phyloP scores from a whole-genome alignment of 2,797 vertebrate genomes.

The Gallinago stenura region DNA sequence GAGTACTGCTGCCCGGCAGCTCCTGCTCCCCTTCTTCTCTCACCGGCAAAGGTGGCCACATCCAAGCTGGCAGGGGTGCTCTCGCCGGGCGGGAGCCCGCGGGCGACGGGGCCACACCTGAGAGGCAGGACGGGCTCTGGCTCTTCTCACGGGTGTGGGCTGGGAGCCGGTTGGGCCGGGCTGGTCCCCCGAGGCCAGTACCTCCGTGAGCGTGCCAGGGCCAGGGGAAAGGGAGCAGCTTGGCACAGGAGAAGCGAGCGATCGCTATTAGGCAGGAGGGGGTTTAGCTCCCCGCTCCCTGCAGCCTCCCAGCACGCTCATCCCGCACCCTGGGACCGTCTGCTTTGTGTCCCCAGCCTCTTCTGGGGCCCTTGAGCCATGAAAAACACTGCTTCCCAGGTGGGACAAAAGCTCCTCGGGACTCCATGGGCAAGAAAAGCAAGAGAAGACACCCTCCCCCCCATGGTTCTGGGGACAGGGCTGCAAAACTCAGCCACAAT shows the following conservation, averaged over 20 bases:
- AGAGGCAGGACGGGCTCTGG: slow-evolving; percentile 10
- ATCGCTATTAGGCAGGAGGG: not conserved
- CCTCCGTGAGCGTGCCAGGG: slow-evolving; percentile 39
- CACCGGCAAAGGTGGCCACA: not conserved
- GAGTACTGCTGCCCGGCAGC: not conserved
- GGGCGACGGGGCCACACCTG: slow-evolving; percentile 58
- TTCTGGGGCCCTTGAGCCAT: not conserved
- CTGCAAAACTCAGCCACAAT: not conserved
- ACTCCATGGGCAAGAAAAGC: fast-evolving
- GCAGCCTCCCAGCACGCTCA: fast-evolving
- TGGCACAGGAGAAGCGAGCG: not conserved
- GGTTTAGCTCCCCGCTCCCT: not conserved
- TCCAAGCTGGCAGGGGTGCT: slow-evolving; percentile 1
- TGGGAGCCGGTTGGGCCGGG: slow-evolving; percentile 39
- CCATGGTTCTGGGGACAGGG: not conserved
- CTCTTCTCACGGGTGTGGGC: slow-evolving; percentile 65
- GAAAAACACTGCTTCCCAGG: not conserved
- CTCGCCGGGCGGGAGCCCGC: not conserved
- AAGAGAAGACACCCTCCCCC: not conserved
- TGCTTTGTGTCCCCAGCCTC: not conserved
- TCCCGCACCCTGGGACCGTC: not conserved
- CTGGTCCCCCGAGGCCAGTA: slow-evolving; percentile 26
- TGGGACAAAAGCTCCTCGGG: fast-evolving
- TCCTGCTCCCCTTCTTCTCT: not conserved
- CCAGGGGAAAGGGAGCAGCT: not conserved